Evolutionary conservation across 2,797 vertebrate genomes (phyloP), one percentile per base, ranked within the genome.

Genomic region (Steatocranus sp.): DNA sequence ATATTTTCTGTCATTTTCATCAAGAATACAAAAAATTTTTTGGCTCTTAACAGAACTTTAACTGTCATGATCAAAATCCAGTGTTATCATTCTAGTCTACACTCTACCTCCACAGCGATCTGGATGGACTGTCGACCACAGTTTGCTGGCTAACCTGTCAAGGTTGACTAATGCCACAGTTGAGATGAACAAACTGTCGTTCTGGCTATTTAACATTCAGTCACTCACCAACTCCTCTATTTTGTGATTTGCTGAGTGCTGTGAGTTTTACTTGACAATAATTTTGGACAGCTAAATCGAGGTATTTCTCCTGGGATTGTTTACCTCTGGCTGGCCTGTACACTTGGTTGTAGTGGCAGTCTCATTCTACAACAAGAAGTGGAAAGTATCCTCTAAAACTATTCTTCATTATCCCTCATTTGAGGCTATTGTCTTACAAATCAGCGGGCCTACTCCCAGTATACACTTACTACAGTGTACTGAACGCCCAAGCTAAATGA

Each of bases 1-100:
- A 58, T n/a, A 58, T 34, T 58, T 58, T 34, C 9, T 58, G 54
- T 58, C 54, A 58, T 58, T 34, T 30, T 34, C 54, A 34, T 58
- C 54, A n/a, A 34, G 34, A 58, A 34, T 34, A 34, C 30, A 34
- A 58, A 34, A 58, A 0, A 0, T 18, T 18, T 3, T 32, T 17
- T 58, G 6, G 15, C 15, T 58, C 54, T 58, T 32, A 58, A 32
- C 27, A 58, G 27, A 58, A 32, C 54, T 58, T 58, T 30, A 58
- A 5, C 6, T 58, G 0, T 34, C 54, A 1, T 34, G 54, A 1
- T 58, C 30, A 58, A n/a, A 58, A n/a, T 34, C 56, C 2, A 34
- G 56, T 1, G 30, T 58, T 58, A 34, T 58, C 30, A 0, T 32
- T 58, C 17, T 11, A 7, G 56, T 34, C 56, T 58, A 0, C 56